These are phyloP conservation scores for Camponotus vicinus DNA, from an alignment of 1,140 invertebrate genomes.

Conservation along the genomic window DNA sequence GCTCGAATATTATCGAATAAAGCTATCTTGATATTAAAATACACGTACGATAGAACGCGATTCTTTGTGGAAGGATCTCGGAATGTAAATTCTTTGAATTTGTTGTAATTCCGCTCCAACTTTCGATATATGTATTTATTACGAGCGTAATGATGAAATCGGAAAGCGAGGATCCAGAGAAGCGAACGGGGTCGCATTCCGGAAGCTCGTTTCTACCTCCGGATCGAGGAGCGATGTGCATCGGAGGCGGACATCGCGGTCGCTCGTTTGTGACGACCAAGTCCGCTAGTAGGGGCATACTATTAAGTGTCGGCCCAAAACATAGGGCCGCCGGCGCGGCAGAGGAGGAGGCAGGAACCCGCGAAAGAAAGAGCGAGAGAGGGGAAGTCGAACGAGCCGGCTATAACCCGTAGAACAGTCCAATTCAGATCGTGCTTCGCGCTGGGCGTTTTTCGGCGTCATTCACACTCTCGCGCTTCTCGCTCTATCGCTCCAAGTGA, in stretches of 20 bases:
- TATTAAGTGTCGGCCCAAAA: constrained; percentile 49
- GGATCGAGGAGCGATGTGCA: constrained; percentile 26
- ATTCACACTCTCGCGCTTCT: constrained; percentile 39
- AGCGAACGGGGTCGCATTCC: constrained; percentile 11
- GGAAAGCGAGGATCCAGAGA: not conserved
- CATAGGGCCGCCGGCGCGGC: constrained; percentile 26
- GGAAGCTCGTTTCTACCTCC: constrained; percentile 35
- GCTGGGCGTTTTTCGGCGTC: constrained; percentile 59
- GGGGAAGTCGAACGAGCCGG: constrained; percentile 41
- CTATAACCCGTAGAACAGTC: constrained; percentile 61
- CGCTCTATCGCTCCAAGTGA: not conserved
- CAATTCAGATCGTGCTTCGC: constrained; percentile 64
- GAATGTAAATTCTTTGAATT: not conserved
- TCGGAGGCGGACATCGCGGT: constrained; percentile 2
- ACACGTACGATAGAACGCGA: not conserved
- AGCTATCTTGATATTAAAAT: not conserved
- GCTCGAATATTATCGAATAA: not conserved
- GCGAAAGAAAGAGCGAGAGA: constrained; percentile 54
- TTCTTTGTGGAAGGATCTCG: not conserved
- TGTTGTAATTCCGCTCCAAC: not conserved
- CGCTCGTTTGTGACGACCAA: constrained; percentile 21
- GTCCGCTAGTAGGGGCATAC: constrained; percentile 42
- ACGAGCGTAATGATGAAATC: not conserved
- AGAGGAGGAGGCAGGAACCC: constrained; percentile 30
- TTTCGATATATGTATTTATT: not conserved